Evolutionary conservation across 1,140 invertebrate species (phyloP), one percentile per base, ranked within the genome.

Genomic region (Augochlora pura): DNA sequence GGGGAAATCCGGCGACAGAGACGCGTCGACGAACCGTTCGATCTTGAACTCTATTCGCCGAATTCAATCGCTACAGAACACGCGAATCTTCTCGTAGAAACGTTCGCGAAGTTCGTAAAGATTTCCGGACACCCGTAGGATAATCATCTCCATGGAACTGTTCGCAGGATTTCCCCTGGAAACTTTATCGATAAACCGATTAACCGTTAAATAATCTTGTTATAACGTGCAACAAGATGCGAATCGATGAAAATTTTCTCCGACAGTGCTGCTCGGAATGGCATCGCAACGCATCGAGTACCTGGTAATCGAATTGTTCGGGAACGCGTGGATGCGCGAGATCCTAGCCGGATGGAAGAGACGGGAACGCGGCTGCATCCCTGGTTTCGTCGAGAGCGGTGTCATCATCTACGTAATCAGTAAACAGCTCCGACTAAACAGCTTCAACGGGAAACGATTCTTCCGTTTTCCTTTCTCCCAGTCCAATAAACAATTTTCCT

Each of bases 401-500:
- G 97, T 98, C 83, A 95, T 98, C 75, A 91, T 97, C 80, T 98
- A 96, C 91, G 95, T 98, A 74, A 93, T 97, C 90, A 97, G 97
- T 97, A 94, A 94, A 94, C 93, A 90, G 77, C 80, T 73, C 14
- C 10, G 38, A 16, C 52, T n/a, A 62, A 62, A 67, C 25, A 18
- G 16, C 5, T 12, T 27, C 27, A 6, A 46, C 42, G 9, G 14
- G 12, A 9, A 57, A 21, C 23, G 46, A 38, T 39, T 23, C 21
- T 64, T 52, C 38, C 54, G 7, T 60, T 25, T 32, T 74, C 66
- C 65, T 42, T 27, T 54, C 49, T 76, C 8, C 2, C 18, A 21
- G 1, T 54, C 0, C 49, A 46, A 46, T 3, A 2, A 9, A 12
- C 10, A 46, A 2, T 46, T 46, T 12, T 12, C 2, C 10, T 12